phyloP scores from a whole-genome alignment of 2,888 invertebrate genomes.

The Epistrophella euchroma region DNA sequence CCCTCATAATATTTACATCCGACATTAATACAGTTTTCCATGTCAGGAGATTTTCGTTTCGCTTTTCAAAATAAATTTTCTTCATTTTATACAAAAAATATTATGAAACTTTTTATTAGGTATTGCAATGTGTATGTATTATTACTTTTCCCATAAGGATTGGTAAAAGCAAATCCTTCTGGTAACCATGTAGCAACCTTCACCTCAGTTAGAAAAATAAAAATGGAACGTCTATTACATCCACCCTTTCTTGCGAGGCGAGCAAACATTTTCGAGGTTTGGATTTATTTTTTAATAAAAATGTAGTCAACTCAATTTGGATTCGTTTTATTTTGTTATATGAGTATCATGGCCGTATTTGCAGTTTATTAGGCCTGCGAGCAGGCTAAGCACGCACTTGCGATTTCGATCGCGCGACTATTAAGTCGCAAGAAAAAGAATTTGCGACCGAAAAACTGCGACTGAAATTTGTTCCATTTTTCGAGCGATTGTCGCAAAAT shows the following conservation, averaged over 20 bases:
- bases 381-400: too few species aligned
- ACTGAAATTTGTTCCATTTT: too few species aligned
- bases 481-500: too few species aligned
- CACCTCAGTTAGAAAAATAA: not conserved
- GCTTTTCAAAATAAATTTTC: conserved; percentile 42
- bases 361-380: conserved; percentile 2
- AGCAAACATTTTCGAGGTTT: conserved; percentile 37
- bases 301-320: conserved; percentile 36
- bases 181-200: conserved; percentile 33
- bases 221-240: conserved; percentile 45
- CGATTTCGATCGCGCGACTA: too few species aligned
- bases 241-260: conserved; percentile 28
- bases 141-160: not conserved
- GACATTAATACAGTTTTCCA: conserved; percentile 53
- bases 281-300: conserved; percentile 64
- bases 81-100: not conserved
- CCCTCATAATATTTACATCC: conserved; percentile 70
- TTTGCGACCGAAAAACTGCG: too few species aligned
- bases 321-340: not conserved
- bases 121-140: conserved; percentile 46
- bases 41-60: conserved; percentile 58
- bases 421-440: too few species aligned
- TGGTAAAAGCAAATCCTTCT: conserved; percentile 7
- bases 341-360: not conserved
- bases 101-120: conserved; percentile 68